These are phyloP conservation scores for Aethina tumida DNA, from an alignment of 1,140 invertebrate genomes.

Conservation along the genomic window DNA sequence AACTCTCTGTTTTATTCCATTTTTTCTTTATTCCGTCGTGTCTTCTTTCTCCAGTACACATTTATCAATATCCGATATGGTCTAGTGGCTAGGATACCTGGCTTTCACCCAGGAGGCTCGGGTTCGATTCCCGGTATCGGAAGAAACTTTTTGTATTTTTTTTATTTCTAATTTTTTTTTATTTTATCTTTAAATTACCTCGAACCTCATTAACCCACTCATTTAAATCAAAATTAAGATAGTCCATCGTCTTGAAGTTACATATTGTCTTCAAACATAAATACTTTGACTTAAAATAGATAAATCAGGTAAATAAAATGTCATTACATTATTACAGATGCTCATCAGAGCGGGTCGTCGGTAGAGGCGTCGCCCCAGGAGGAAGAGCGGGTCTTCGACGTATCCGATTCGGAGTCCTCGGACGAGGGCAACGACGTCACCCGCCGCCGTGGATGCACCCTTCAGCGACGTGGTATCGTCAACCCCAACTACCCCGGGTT, in stretches of 20 bases:
- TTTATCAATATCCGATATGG: constrained; percentile 31
- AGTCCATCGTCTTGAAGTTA: no score
- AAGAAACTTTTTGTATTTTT: no score
- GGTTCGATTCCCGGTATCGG: constrained; percentile 31
- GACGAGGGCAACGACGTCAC: constrained; percentile 31
- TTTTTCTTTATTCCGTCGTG: no score
- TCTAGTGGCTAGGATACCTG: constrained; percentile 32
- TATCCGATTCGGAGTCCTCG: constrained; percentile 32
- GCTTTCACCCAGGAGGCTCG: constrained; percentile 31
- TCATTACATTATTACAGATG: constrained; percentile 29
- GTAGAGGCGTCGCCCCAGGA: constrained; percentile 32
- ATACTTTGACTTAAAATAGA: no score
- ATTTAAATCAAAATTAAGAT: no score
- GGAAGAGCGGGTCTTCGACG: constrained; percentile 31
- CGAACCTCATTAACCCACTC: no score
- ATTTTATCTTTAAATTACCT: no score
- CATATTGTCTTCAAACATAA: no score
- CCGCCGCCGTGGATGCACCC: constrained; percentile 7
- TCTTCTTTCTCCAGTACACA: no score
- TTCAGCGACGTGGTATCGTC: constrained; percentile 52
- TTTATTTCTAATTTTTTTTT: no score
- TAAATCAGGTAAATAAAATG: no score
- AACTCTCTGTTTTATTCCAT: no score
- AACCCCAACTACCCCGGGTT: constrained; percentile 72
- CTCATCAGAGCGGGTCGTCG: constrained; percentile 30